These are phyloP conservation scores for Agriopis aurantiaria DNA, from an alignment of 2,888 invertebrate species.

Conservation along the genomic window DNA sequence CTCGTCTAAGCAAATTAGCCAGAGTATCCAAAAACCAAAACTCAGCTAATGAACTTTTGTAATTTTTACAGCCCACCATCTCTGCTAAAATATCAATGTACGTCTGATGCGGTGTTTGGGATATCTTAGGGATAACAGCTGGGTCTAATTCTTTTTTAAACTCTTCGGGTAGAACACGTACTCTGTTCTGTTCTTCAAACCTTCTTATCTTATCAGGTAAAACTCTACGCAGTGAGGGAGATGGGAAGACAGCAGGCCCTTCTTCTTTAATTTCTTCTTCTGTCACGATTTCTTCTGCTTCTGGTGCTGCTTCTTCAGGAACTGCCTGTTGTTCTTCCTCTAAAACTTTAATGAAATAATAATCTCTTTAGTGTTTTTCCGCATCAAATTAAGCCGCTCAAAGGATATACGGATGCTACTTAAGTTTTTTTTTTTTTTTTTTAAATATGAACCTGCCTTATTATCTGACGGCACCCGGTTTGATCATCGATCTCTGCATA, in stretches of 20 bases:
- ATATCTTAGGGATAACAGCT: constrained; percentile 68
- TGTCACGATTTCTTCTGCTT: constrained; percentile 31
- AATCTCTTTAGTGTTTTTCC: background rate
- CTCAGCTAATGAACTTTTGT: constrained; percentile 74
- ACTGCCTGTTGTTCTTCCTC: constrained; percentile 14
- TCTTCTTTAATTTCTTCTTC: constrained; percentile 51
- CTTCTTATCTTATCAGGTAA: constrained; percentile 66
- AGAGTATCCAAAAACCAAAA: constrained; percentile 85
- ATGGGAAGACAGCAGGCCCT: constrained; percentile 65
- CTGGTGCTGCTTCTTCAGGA: constrained; percentile 12
- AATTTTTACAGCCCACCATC: constrained; percentile 70
- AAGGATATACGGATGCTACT: no score
- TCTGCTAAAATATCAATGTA: constrained; percentile 76
- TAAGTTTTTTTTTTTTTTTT: no score
- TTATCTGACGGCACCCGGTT: no score
- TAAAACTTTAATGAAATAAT: constrained; percentile 4
- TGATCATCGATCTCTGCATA: no score
- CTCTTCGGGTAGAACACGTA: constrained; percentile 70
- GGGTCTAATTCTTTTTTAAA: constrained; percentile 71
- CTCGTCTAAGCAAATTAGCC: constrained; percentile 74
- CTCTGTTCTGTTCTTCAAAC: constrained; percentile 67
- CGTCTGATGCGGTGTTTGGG: constrained; percentile 62
- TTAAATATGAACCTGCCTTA: no score
- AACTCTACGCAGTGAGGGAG: constrained; percentile 67
- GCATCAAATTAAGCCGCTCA: no score